Percentiles rank a stretch among this genome's conserved stretches.
Evolutionary conservation across 1,140 invertebrate genomes (phyloP).

Genomic region (Drosophila bifasciata): DNA sequence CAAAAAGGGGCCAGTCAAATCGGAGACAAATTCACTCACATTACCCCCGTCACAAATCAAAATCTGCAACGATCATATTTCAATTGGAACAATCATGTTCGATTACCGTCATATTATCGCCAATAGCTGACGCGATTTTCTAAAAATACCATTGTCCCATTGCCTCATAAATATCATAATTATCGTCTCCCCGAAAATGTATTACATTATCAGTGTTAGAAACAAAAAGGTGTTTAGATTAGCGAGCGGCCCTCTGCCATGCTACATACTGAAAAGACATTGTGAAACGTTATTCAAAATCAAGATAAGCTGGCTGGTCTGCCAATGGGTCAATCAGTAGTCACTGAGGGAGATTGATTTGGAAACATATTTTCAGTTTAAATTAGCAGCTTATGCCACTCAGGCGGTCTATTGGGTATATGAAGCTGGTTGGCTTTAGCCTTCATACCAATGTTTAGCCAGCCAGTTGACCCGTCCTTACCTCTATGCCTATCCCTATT

Average conservation of each 20-base stretch:
- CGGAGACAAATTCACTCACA: neutral
- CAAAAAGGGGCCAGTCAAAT: too few species aligned
- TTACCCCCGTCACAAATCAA: neutral
- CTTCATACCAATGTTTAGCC: constrained; percentile 9
- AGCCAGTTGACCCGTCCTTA: constrained; percentile 6
- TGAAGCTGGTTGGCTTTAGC: constrained; percentile 16
- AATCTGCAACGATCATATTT: constrained; percentile 11
- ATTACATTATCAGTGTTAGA: constrained; percentile 25
- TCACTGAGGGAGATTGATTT: constrained; percentile 19
- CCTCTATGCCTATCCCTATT: constrained; percentile 4
- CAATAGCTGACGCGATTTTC: constrained; percentile 24
- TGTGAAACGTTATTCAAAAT: constrained; percentile 17
- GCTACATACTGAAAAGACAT: constrained; percentile 2
- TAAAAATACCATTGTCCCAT: constrained; percentile 23
- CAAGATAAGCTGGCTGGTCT: constrained; percentile 11
- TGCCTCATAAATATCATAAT: constrained; percentile 34
- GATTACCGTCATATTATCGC: constrained; percentile 48
- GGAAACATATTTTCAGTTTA: constrained; percentile 37
- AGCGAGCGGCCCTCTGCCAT: neutral
- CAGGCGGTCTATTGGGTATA: constrained; percentile 39
- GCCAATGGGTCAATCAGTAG: constrained; percentile 33
- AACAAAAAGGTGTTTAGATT: neutral
- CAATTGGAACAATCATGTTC: constrained; percentile 19
- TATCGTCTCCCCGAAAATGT: constrained; percentile 1
- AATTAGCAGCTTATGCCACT: constrained; percentile 42